Base-by-base conservation (phyloP, 2,797 vertebrate species). In the Karalla daura region DNA sequence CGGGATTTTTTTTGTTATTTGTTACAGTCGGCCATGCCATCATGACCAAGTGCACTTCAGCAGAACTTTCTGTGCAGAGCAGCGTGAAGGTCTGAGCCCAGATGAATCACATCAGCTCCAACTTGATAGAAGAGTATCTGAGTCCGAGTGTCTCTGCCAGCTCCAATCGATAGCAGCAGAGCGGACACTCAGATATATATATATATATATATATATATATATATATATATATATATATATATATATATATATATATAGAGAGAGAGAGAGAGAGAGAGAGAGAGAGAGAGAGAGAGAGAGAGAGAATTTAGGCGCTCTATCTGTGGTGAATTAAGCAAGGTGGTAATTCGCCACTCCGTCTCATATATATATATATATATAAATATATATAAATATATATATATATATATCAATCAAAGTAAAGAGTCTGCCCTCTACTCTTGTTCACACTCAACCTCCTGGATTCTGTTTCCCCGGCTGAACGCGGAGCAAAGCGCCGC, bases 181-280 rank as follows among this genome's bases (percentile, higher is more conserved):
- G 49, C 72, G 32, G 12, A 47, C 15, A 67, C 50, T 70, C 73
- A 24, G 59, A 59, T 28, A 32, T 60, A 72, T 49, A n/a, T n/a
- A n/a, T n/a, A n/a, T n/a, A n/a, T n/a, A n/a, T n/a, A n/a, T n/a
- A n/a, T n/a, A n/a, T n/a, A n/a, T n/a, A n/a, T n/a, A n/a, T n/a
- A n/a, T n/a, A n/a, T n/a, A n/a, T n/a, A n/a, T n/a, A n/a, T n/a
- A n/a, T n/a, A n/a, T n/a, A n/a, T n/a, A n/a, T n/a, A n/a, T n/a
- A n/a, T n/a, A n/a, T n/a, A n/a, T n/a, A n/a, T n/a, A n/a, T n/a
- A n/a, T n/a, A n/a, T n/a, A n/a, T n/a, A n/a, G n/a, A n/a, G n/a
- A n/a, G n/a, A n/a, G n/a, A n/a, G n/a, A n/a, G n/a, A n/a, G n/a
- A n/a, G n/a, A n/a, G n/a, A n/a, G n/a, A n/a, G n/a, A n/a, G n/a